Evolutionary conservation across 1,140 invertebrate genomes (phyloP).

Genomic region (Pristionchus pacificus): DNA sequence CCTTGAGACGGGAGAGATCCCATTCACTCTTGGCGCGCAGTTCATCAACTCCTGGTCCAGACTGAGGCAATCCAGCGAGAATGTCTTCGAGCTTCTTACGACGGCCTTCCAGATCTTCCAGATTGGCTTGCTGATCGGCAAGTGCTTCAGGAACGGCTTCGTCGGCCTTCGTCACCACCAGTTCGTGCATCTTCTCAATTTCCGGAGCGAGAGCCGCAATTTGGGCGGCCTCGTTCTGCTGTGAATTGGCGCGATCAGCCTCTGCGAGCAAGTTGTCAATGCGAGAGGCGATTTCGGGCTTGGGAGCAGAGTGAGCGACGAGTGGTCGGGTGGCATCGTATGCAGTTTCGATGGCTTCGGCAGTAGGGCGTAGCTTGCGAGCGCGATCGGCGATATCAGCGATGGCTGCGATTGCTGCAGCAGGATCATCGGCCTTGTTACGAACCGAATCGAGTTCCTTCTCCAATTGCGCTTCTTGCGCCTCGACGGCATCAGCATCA

Average conservation of each 20-base stretch:
- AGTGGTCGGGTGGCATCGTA: no score
- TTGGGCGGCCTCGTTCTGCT: not conserved
- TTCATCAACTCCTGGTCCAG: conserved; percentile 29
- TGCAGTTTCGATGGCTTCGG: no score
- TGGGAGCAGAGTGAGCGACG: no score
- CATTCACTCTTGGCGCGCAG: conserved; percentile 38
- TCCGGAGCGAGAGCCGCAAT: conserved; percentile 3
- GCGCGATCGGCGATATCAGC: no score
- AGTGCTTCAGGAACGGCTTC: conserved; percentile 29
- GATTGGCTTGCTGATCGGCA: conserved; percentile 31
- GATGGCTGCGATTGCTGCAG: no score
- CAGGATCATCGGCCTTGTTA: conserved; percentile 12
- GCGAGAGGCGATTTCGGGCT: no score
- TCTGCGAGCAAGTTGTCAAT: no score
- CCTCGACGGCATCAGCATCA: conserved; percentile 9
- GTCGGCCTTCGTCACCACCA: conserved; percentile 14
- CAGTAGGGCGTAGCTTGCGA: no score
- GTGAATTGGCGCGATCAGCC: not conserved
- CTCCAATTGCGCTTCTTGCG: no score
- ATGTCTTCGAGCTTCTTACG: conserved; percentile 33
- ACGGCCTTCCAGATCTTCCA: conserved; percentile 34
- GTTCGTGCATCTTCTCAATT: conserved; percentile 3
- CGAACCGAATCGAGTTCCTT: conserved; percentile 8
- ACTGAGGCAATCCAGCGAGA: conserved; percentile 36
- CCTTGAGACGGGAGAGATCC: conserved; percentile 40